phyloP scores from a whole-genome alignment of 2,888 invertebrate genomes.

The Cosmorhoe ocellata region DNA sequence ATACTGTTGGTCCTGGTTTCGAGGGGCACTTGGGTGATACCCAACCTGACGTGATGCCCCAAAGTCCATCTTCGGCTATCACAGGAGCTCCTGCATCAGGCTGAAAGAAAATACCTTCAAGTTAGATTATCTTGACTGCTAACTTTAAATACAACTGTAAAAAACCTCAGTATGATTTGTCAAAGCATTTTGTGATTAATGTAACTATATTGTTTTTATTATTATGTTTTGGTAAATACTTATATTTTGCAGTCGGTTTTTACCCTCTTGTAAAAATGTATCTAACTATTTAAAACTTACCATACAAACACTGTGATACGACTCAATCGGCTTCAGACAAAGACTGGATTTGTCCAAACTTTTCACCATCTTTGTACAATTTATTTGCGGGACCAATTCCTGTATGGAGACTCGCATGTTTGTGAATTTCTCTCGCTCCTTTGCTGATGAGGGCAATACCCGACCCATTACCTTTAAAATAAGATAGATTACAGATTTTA shows the following conservation, averaged over 20 bases:
- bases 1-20: conserved; percentile 50
- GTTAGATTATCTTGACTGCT: too few species aligned
- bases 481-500: background rate
- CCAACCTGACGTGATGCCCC: conserved; percentile 75
- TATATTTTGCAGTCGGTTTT: too few species aligned
- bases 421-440: conserved; percentile 55
- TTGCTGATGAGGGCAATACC: conserved; percentile 50
- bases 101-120: conserved; percentile 39
- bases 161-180: too few species aligned
- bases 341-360: conserved; percentile 43
- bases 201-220: too few species aligned
- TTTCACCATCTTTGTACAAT: conserved; percentile 44
- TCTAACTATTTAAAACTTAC: too few species aligned
- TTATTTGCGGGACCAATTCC: conserved; percentile 46
- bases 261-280: too few species aligned
- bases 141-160: too few species aligned
- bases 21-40: conserved; percentile 40
- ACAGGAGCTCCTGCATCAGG: conserved; percentile 70
- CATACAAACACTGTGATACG: conserved; percentile 60
- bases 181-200: too few species aligned
- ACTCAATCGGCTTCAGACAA: conserved; percentile 57
- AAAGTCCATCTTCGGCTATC: conserved; percentile 59
- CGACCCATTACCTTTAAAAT: conserved; percentile 50
- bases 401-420: conserved; percentile 67
- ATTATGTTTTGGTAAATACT: too few species aligned